Evolutionary conservation across 1,140 invertebrate genomes (phyloP).

Genomic region (Drosophila nigrodunni): DNA sequence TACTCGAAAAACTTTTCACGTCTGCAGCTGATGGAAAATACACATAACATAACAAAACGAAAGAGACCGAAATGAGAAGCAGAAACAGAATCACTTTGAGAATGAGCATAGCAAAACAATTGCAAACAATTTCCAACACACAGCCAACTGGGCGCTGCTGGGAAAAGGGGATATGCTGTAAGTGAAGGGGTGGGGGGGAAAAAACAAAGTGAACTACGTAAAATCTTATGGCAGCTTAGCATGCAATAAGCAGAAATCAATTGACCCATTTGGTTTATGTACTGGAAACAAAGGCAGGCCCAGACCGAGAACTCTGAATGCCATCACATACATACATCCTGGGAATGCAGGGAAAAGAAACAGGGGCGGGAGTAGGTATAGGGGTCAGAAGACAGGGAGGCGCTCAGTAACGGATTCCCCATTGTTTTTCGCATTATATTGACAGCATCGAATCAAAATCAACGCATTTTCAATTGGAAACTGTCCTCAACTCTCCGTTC

Average conservation of each 20-base stretch:
- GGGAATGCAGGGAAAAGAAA: conserved; percentile 7
- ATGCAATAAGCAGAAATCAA: conserved; percentile 79
- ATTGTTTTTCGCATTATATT: conserved; percentile 68
- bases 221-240: conserved; percentile 72
- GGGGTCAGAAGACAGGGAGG: background rate
- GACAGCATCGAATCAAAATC: conserved; percentile 60
- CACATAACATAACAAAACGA: conserved; percentile 55
- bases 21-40: conserved; percentile 73
- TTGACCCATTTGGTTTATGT: conserved; percentile 79
- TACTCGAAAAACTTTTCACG: conserved; percentile 46
- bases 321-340: conserved; percentile 26
- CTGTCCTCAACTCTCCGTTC: conserved; percentile 6
- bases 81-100: background rate
- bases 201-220: conserved; percentile 42
- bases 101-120: conserved; percentile 50
- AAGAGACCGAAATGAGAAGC: conserved; percentile 2
- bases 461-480: conserved; percentile 58
- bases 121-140: conserved; percentile 62
- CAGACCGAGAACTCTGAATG: conserved; percentile 29
- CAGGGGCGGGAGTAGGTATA: too few species aligned
- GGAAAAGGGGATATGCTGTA: background rate
- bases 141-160: conserved; percentile 25
- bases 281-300: conserved; percentile 56
- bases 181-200: background rate
- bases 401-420: conserved; percentile 7